Percentiles rank a stretch among this genome's conserved stretches.
phyloP scores from a whole-genome alignment of 1,140 invertebrate species.

The Mizuhopecten yessoensis region DNA sequence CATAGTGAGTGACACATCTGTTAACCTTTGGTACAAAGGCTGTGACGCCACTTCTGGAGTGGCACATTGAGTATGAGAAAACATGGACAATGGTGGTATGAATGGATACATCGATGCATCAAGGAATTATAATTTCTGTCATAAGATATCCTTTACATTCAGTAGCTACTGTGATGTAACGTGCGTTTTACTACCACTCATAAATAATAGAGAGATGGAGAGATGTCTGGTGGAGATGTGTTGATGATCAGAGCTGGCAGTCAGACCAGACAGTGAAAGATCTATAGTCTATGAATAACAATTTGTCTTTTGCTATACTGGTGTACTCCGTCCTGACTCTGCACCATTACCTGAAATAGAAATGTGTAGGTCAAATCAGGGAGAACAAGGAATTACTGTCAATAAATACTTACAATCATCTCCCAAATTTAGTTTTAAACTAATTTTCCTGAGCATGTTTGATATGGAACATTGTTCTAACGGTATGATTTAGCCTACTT shows the following conservation, averaged over 20 bases:
- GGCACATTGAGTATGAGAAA: neutral
- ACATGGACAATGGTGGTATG: neutral
- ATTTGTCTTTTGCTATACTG: slow-evolving; percentile 77
- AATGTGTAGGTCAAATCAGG: neutral
- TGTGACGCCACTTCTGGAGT: neutral
- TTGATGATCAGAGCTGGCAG: slow-evolving; percentile 10
- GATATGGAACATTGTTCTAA: no score
- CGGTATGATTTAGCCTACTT: no score
- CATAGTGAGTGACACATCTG: neutral
- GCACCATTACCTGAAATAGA: slow-evolving; percentile 62
- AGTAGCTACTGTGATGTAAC: neutral
- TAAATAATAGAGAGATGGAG: neutral
- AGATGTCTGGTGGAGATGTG: neutral
- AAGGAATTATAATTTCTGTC: neutral
- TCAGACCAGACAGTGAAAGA: neutral
- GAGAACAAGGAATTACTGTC: no score
- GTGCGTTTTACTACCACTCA: neutral
- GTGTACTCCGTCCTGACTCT: slow-evolving; percentile 79
- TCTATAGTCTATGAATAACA: slow-evolving; percentile 12
- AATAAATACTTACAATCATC: no score
- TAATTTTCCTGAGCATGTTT: no score
- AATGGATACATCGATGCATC: slow-evolving; percentile 4
- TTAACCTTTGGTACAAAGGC: neutral
- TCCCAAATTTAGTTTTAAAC: no score
- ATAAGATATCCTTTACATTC: neutral